Conservation (phyloP, 2,888 invertebrate genomes). For the Ditylenchus weischeri region DNA sequence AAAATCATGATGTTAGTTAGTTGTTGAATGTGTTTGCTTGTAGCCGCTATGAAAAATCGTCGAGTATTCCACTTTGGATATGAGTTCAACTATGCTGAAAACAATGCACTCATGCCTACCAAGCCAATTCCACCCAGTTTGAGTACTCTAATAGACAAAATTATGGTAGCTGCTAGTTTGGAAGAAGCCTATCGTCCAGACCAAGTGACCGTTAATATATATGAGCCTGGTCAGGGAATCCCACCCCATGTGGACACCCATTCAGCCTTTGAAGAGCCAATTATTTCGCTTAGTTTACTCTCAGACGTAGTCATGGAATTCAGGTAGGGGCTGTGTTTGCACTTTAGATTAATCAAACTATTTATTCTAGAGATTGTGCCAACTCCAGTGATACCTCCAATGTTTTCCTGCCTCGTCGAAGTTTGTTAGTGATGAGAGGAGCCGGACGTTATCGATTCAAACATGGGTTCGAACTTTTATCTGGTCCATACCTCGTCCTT, state of each 20-base stretch:
- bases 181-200: slow-evolving; percentile 10
- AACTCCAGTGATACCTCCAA: slow-evolving; percentile 60
- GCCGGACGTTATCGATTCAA: slow-evolving; percentile 85
- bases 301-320: slow-evolving; percentile 54
- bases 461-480: slow-evolving; percentile 66
- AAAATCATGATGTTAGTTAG: not conserved
- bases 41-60: slow-evolving; percentile 46
- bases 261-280: slow-evolving; percentile 83
- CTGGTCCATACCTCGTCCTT: not conserved
- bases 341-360: too few species aligned
- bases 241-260: slow-evolving; percentile 92
- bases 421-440: slow-evolving; percentile 79
- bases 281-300: slow-evolving; percentile 74
- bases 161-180: slow-evolving; percentile 19
- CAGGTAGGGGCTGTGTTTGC: too few species aligned
- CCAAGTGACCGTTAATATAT: slow-evolving; percentile 60
- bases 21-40: not conserved
- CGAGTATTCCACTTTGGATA: slow-evolving; percentile 54
- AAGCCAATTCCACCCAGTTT: slow-evolving; percentile 37
- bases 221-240: slow-evolving; percentile 67
- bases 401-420: slow-evolving; percentile 79
- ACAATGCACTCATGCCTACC: slow-evolving; percentile 31
- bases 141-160: slow-evolving; percentile 33
- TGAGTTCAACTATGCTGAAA: slow-evolving; percentile 50
- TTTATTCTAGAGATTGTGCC: slow-evolving; percentile 40